Evolutionary conservation across 2,888 invertebrate genomes (phyloP), one percentile per base, ranked within the genome.

Genomic region (Xanthia togata): DNA sequence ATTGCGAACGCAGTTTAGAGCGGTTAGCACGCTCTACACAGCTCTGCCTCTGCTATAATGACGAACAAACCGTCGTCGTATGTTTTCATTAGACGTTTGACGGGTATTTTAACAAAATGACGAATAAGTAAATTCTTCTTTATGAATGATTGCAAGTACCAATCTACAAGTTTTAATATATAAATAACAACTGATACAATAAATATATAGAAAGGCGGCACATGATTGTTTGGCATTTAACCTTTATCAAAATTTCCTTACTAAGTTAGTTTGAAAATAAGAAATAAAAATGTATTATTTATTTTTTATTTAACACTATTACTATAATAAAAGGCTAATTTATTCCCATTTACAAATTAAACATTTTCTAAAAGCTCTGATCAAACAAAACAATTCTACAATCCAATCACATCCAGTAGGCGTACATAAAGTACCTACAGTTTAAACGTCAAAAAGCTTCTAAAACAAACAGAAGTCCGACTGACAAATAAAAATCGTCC

Each of bases 401-500:
- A 20, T 0, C 70, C 63, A 82, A 74, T 63, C 64, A 70, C 31
- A 67, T 14, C 6, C 17, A 70, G 78, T 77, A 84, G 84, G 83
- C 81, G 81, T 81, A 67, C 55, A 41, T 41, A 65, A 31, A 1
- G 20, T 47, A 63, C 35, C 41, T 23, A 82, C 63, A 72, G 6
- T 65, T 6, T 57, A 73, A 78, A 69, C 70, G 44, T 76, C 69
- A 59, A 80, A 78, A 82, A 69, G 76, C 73, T 82, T 76, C 76
- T 70, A 72, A 84, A 83, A 82, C 73, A 85, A 85, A 77, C 71
- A 81, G 60, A 76, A 67, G 35, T 82, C 81, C 70, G 31, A 80
- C 81, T 75, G 85, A 88, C 88, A 82, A 88, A 88, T 89, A 88
- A 88, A 87, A 89, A 82, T 67, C 73, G 79, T 77, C 77, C 73